phyloP scores from a whole-genome alignment of 2,797 vertebrate genomes.

The Knipowitschia caucasica region DNA sequence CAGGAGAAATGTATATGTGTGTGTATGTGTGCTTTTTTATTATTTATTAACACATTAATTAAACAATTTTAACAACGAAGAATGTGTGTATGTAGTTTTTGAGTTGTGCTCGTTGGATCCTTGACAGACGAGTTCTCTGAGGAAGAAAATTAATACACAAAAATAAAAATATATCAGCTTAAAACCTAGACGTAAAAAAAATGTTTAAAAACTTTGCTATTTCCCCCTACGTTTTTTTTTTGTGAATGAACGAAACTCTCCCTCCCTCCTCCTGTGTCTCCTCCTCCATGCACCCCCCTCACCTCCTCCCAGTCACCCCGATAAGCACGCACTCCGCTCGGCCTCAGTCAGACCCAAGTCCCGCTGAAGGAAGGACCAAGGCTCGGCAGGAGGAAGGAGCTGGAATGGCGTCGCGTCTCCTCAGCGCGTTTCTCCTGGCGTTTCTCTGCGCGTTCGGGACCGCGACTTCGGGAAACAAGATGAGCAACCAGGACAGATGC shows the following conservation, averaged over 20 bases:
- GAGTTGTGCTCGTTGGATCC: too few relatives aligned
- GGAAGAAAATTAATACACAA: too few relatives aligned
- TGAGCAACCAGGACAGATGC: constrained; percentile 60
- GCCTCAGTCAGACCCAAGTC: background rate
- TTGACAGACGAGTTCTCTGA: too few relatives aligned
- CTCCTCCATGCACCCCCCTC: constrained; percentile 10
- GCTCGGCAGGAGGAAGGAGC: constrained; percentile 11
- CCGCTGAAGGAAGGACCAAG: background rate
- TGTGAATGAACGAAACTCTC: too few relatives aligned
- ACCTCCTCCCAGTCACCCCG: background rate
- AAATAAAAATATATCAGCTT: too few relatives aligned
- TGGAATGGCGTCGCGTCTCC: constrained; percentile 80
- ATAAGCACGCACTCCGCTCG: background rate
- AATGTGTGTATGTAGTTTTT: too few relatives aligned
- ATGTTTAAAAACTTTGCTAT: background rate
- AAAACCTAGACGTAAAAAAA: too few relatives aligned
- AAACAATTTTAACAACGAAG: too few relatives aligned
- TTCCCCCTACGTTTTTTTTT: too few relatives aligned
- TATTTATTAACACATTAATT: too few relatives aligned
- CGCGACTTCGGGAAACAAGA: constrained; percentile 39
- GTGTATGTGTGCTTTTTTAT: too few relatives aligned
- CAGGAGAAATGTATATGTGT: too few relatives aligned
- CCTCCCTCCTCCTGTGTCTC: background rate
- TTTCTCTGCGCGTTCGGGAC: constrained; percentile 24
- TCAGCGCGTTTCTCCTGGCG: constrained; percentile 48